phyloP scores from a whole-genome alignment of 2,113 vertebrate genomes.

The Carlito syrichta region DNA sequence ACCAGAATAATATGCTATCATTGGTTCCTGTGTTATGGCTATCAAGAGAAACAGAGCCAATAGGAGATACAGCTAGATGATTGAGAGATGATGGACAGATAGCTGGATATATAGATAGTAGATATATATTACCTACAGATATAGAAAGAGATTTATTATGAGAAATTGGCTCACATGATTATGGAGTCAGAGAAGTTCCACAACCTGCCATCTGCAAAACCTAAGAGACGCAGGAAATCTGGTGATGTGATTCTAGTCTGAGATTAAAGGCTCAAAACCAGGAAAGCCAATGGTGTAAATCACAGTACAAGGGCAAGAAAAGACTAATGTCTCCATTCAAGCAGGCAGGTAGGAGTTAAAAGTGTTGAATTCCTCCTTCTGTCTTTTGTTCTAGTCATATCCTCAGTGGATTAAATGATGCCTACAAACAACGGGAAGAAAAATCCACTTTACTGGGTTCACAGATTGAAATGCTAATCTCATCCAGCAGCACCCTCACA shows the following conservation, averaged over 20 bases:
- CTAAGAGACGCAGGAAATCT: not conserved
- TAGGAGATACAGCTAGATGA: too few species aligned
- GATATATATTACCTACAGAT: not conserved
- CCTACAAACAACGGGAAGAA: not conserved
- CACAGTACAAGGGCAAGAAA: too few species aligned
- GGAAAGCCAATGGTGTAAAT: not conserved
- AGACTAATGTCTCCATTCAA: too few species aligned
- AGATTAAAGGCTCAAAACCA: not conserved
- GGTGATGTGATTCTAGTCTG: too few species aligned
- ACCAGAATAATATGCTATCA: not conserved
- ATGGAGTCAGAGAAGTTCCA: not conserved
- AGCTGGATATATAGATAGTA: not conserved
- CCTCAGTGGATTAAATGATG: not conserved
- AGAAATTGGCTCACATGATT: not conserved
- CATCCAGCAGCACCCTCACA: not conserved
- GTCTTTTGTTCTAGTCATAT: not conserved
- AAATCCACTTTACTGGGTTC: not conserved
- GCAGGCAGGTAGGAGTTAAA: not conserved
- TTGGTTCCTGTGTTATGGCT: too few species aligned
- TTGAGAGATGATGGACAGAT: too few species aligned
- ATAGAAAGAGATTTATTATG: not conserved
- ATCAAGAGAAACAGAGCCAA: too few species aligned
- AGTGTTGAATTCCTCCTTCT: not conserved
- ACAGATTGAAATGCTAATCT: not conserved
- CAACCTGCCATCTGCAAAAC: not conserved